These are phyloP conservation scores for Dione vanillae DNA, from an alignment of 2,888 invertebrate genomes.

Conservation along the genomic window DNA sequence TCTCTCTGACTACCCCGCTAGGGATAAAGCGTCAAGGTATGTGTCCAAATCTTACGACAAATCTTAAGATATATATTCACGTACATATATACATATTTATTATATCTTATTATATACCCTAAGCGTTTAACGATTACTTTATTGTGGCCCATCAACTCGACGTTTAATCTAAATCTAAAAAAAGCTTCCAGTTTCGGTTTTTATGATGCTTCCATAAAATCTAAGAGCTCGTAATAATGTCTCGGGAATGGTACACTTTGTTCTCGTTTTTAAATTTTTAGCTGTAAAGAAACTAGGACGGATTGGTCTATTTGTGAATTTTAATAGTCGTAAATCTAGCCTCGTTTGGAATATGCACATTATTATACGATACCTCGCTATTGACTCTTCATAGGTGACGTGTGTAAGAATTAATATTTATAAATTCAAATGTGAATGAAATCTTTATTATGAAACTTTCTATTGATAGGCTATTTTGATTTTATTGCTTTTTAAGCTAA, in stretches of 20 bases:
- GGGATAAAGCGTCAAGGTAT: no score
- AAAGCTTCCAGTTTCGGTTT: slow-evolving; percentile 69
- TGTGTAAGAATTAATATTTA: slow-evolving; percentile 29
- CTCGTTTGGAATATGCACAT: slow-evolving; percentile 54
- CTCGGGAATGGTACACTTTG: slow-evolving; percentile 53
- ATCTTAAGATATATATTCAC: slow-evolving; percentile 33
- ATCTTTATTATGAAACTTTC: slow-evolving; percentile 3
- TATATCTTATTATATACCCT: slow-evolving; percentile 45
- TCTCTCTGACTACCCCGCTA: no score
- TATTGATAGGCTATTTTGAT: slow-evolving; percentile 11
- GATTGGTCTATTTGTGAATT: slow-evolving; percentile 67
- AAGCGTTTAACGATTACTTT: slow-evolving; percentile 59
- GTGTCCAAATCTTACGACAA: background rate
- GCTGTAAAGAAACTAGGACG: slow-evolving; percentile 60
- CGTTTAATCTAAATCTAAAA: slow-evolving; percentile 66
- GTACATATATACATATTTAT: slow-evolving; percentile 27
- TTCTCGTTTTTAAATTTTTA: slow-evolving; percentile 60
- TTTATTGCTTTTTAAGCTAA: background rate
- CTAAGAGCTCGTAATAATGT: slow-evolving; percentile 69
- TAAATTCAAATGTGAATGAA: slow-evolving; percentile 15
- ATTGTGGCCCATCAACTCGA: slow-evolving; percentile 59
- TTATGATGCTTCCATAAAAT: slow-evolving; percentile 73
- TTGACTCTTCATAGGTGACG: slow-evolving; percentile 31
- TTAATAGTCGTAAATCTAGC: slow-evolving; percentile 63
- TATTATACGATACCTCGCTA: slow-evolving; percentile 36